A percentile compares a stretch with the other conserved stretches of the same genome.
These are phyloP conservation scores for Drosophila auraria DNA, from an alignment of 1,140 invertebrate genomes.

Conservation along the genomic window DNA sequence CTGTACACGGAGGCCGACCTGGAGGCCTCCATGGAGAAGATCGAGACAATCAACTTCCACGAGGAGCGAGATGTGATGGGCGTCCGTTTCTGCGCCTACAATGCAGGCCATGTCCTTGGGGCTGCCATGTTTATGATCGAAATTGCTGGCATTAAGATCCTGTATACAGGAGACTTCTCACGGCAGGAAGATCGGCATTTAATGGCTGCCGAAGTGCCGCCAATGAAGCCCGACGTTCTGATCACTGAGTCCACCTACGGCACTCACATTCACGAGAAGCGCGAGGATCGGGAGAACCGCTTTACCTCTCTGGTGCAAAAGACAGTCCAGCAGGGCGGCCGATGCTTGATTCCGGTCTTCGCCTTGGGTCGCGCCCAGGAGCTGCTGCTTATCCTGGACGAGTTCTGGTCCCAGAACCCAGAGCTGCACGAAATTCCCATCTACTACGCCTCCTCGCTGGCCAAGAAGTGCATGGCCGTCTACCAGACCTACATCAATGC, in stretches of 20 bases:
- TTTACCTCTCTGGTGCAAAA: slow-evolving; percentile 98
- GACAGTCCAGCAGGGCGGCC: slow-evolving; percentile 97
- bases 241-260: slow-evolving; percentile 99
- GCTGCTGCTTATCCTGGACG: slow-evolving; percentile 97
- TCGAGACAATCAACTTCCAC: slow-evolving; percentile 99
- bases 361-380: slow-evolving; percentile 99
- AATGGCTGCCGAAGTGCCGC: slow-evolving; percentile 99
- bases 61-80: slow-evolving; percentile 99
- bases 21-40: slow-evolving; percentile 99
- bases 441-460: slow-evolving; percentile 99
- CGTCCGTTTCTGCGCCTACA: slow-evolving; percentile 99
- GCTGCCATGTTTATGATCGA: slow-evolving; percentile 99
- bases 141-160: slow-evolving; percentile 98
- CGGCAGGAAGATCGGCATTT: slow-evolving; percentile 99
- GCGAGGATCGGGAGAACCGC: slow-evolving; percentile 97
- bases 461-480: slow-evolving; percentile 99
- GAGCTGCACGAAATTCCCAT: slow-evolving; percentile 99
- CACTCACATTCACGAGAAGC: slow-evolving; percentile 99
- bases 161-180: slow-evolving; percentile 99
- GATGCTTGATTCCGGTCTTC: slow-evolving; percentile 99
- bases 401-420: slow-evolving; percentile 99
- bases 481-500: slow-evolving; percentile 99
- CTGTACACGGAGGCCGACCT: slow-evolving; percentile 98
- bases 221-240: slow-evolving; percentile 97
- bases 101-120: slow-evolving; percentile 99